Evolutionary conservation across 2,888 invertebrate species (phyloP).

Genomic region (Drosophila rellima): DNA sequence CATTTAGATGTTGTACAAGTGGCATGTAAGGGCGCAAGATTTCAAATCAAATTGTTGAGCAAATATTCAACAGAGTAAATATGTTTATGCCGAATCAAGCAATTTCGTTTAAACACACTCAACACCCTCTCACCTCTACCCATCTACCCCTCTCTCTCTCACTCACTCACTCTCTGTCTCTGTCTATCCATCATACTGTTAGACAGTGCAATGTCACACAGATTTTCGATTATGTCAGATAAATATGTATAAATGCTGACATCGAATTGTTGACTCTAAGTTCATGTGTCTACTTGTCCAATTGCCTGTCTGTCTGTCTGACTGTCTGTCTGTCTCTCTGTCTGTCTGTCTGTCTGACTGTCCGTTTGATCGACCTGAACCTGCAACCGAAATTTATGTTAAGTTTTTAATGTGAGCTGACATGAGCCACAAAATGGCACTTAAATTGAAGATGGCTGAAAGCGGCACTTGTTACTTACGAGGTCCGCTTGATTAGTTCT

Average conservation of each 20-base stretch:
- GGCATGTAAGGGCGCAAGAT: conserved; percentile 62
- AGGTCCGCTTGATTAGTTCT: conserved; percentile 9
- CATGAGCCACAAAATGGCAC: conserved; percentile 35
- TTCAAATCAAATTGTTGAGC: conserved; percentile 79
- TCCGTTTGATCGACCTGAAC: conserved; percentile 19
- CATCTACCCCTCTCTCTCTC: conserved; percentile 13
- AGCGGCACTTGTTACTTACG: conserved; percentile 23
- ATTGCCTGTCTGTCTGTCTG: conserved; percentile 14
- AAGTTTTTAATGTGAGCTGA: conserved; percentile 55
- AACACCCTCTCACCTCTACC: conserved; percentile 18
- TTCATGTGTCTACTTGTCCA: conserved; percentile 18
- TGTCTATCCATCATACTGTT: not conserved
- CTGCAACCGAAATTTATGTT: conserved; percentile 45
- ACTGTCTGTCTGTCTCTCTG: conserved; percentile 5
- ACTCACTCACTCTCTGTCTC: not conserved
- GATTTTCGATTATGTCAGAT: conserved; percentile 65
- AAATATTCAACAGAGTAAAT: conserved; percentile 81
- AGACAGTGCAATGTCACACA: conserved; percentile 35
- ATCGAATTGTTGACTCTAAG: conserved; percentile 56
- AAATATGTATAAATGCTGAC: conserved; percentile 50
- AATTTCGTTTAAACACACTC: conserved; percentile 81
- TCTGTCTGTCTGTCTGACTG: conserved; percentile 14
- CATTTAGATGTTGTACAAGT: conserved; percentile 60
- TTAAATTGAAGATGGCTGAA: conserved; percentile 27
- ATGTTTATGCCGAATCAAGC: conserved; percentile 81